These are phyloP conservation scores for Hydrozoanthus tunicans DNA, from an alignment of 64 coral and sea anemone species.

Conservation along the genomic window DNA sequence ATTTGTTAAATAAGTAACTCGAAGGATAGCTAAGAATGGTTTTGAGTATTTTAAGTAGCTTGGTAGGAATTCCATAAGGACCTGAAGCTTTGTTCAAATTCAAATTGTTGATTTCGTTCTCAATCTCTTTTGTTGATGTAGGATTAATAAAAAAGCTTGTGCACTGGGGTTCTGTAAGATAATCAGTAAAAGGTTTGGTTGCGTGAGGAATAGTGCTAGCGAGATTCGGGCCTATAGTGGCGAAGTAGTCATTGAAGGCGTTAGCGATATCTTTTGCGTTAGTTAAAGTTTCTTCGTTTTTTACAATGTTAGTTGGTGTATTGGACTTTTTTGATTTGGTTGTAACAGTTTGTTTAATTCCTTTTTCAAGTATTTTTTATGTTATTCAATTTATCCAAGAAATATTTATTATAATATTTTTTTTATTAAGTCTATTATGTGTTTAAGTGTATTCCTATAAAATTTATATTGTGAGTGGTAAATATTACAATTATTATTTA, in stretches of 20 bases:
- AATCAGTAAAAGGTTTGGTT: conserved; percentile 6
- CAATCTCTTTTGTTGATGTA: conserved; percentile 11
- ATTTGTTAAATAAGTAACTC: not conserved
- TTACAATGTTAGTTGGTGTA: not conserved
- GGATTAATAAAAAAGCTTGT: not conserved
- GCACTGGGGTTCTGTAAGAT: conserved; percentile 4
- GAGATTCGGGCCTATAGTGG: not conserved
- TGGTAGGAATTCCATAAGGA: no score
- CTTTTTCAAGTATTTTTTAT: no score
- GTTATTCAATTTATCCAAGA: no score
- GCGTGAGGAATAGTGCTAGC: not conserved
- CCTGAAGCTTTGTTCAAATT: not conserved
- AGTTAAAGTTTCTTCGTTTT: not conserved
- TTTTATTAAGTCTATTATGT: no score
- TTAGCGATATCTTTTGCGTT: not conserved
- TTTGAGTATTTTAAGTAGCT: no score
- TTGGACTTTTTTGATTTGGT: not conserved
- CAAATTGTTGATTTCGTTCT: conserved; percentile 9
- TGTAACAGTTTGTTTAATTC: not conserved
- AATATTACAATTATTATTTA: conserved; percentile 1
- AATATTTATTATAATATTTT: no score
- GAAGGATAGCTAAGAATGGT: not conserved
- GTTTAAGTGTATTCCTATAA: no score
- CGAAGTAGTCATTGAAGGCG: not conserved
- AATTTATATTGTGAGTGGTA: not conserved